These are phyloP conservation scores for Apogon talboti DNA, from an alignment of 2,797 vertebrate species.

Conservation along the genomic window DNA sequence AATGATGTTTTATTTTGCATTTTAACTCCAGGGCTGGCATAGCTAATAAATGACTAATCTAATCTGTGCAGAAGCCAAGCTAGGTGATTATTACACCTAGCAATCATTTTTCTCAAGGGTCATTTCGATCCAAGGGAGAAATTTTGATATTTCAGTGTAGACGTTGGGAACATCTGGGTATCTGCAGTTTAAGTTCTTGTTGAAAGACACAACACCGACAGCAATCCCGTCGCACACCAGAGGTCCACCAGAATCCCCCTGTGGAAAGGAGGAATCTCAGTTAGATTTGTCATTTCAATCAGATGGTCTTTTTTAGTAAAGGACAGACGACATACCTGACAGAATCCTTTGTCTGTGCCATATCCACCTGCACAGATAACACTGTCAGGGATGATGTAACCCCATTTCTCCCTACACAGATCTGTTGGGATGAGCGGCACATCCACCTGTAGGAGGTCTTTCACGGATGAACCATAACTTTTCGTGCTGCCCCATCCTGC, in stretches of 20 bases:
- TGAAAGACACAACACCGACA: slow-evolving; percentile 76
- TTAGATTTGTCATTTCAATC: not conserved
- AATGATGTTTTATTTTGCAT: too few relatives aligned
- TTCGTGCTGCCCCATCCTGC: slow-evolving; percentile 42
- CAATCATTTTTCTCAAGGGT: slow-evolving; percentile 13
- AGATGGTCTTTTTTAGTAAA: rapidly evolving
- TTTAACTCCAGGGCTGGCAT: too few relatives aligned
- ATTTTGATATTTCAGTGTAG: slow-evolving; percentile 72
- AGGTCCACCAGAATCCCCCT: slow-evolving; percentile 81
- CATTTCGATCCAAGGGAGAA: slow-evolving; percentile 63
- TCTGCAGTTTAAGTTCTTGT: rapidly evolving
- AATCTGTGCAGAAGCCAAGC: not conserved
- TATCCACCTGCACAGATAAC: slow-evolving; percentile 72
- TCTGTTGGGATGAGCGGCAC: slow-evolving; percentile 32
- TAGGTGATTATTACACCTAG: not conserved
- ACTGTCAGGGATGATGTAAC: rapidly evolving
- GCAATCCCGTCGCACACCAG: slow-evolving; percentile 65
- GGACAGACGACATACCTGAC: slow-evolving; percentile 41
- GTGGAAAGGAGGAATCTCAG: not conserved
- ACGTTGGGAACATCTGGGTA: slow-evolving; percentile 74
- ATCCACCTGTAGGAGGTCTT: slow-evolving; percentile 21
- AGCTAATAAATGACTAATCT: too few relatives aligned
- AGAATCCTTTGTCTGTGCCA: slow-evolving; percentile 43
- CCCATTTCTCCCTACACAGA: slow-evolving; percentile 31
- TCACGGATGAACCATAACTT: rapidly evolving